Conservation (phyloP, 2,888 invertebrate species). For the Scaptomyza reducta region DNA sequence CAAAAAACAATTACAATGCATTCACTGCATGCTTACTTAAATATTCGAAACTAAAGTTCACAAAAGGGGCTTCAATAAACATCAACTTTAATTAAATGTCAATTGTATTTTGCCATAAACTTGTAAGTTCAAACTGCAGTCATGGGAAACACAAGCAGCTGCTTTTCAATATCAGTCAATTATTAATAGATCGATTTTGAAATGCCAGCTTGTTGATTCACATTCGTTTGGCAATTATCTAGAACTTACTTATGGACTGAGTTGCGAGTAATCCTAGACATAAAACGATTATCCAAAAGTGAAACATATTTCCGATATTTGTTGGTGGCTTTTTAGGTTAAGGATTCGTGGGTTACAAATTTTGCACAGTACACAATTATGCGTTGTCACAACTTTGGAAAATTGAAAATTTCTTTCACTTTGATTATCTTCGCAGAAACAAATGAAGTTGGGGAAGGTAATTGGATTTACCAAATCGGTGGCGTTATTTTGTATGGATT, state of each 20-base stretch:
- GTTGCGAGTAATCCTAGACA: constrained; percentile 82
- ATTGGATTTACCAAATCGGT: constrained; percentile 49
- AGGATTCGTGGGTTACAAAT: constrained; percentile 4
- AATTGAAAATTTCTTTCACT: constrained; percentile 11
- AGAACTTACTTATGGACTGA: constrained; percentile 82
- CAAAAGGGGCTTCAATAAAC: too few species aligned
- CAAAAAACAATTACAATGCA: too few species aligned
- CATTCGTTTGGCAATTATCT: background rate
- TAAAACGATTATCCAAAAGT: constrained; percentile 83
- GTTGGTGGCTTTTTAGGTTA: constrained; percentile 24
- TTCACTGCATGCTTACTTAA: too few species aligned
- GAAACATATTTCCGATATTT: constrained; percentile 76
- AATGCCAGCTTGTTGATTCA: background rate
- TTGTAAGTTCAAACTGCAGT: background rate
- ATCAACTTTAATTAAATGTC: too few species aligned
- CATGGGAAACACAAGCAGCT: background rate
- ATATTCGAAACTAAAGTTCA: too few species aligned
- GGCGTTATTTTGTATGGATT: constrained; percentile 42
- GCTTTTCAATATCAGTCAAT: background rate
- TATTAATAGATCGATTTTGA: background rate
- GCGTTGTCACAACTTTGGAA: constrained; percentile 7
- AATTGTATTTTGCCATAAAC: background rate
- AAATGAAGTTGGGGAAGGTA: constrained; percentile 37
- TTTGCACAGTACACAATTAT: constrained; percentile 11
- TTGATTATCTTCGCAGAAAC: constrained; percentile 73